Evolutionary conservation across 2,113 vertebrate species (phyloP), one percentile per base, ranked within the genome.

Genomic region (Hippocampus abdominalis): DNA sequence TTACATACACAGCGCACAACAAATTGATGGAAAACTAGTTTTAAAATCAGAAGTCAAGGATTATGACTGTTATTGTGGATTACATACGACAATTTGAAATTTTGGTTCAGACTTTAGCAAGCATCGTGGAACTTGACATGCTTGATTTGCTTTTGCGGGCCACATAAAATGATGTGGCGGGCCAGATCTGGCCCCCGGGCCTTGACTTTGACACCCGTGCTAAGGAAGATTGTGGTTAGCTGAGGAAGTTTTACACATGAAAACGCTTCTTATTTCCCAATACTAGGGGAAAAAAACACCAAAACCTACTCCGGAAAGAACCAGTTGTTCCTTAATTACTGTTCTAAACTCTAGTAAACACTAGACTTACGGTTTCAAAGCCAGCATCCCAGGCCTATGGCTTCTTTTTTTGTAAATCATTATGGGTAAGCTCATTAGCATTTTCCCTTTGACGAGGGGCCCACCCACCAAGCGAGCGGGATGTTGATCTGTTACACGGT

Each of bases 401-500:
- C 76, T 46, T 44, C 32, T 66, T 54, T 68, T 59, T 48, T 69
- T 56, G 76, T 82, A 77, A 75, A 78, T 79, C 73, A 87, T 81
- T 74, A 75, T 49, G 75, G 76, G 70, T 83, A 81, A 81, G 72
- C 82, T 84, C 85, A 82, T 87, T 88, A 89, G 86, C 87, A 86
- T 89, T 77, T 77, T 81, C 76, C 76, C 76, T 65, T 79, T 82
- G 89, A 89, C 76, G 67, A 79, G 81, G 74, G 78, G 89, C 82
- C 89, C 89, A 90, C 89, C 84, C 89, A 91, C 84, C 77, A 80
- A n/a, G 88, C 64, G 65, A 73, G 76, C 75, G 68, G 80, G 74
- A 68, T 62, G 59, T 80, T 64, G 75, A 69, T 73, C 81, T 69
- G 73, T 60, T 74, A 81, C 72, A 75, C 77, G 77, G 70, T 86